These are phyloP conservation scores for Notarius quadriscutis DNA, from an alignment of 2,113 vertebrate species.

Conservation along the genomic window DNA sequence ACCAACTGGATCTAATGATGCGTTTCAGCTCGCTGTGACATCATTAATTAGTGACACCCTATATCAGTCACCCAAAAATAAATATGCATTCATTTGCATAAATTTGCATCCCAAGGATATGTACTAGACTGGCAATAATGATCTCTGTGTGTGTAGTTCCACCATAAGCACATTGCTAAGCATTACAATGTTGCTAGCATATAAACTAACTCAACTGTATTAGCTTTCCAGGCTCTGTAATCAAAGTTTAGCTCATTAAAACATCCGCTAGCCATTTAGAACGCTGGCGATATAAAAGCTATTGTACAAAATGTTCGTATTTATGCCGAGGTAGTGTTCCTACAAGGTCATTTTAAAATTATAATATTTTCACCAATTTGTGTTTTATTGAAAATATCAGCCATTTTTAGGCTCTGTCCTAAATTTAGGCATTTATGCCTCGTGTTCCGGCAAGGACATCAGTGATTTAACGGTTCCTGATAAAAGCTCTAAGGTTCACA, in stretches of 20 bases:
- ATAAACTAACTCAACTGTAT: not conserved
- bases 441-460: not conserved
- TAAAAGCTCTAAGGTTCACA: not conserved
- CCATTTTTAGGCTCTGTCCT: not conserved
- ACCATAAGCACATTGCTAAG: not conserved
- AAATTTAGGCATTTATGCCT: not conserved
- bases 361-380: too few species aligned
- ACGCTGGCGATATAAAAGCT: not conserved
- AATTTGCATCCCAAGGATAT: not conserved
- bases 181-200: not conserved
- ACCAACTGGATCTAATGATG: slow-evolving; percentile 31
- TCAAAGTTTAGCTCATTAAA: not conserved
- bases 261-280: not conserved
- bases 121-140: not conserved
- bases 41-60: slow-evolving; percentile 45
- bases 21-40: slow-evolving; percentile 28
- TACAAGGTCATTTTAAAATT: not conserved
- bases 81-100: slow-evolving; percentile 21
- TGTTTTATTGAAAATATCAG: too few species aligned
- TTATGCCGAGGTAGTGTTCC: not conserved
- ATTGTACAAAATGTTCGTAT: not conserved
- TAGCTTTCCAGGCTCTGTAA: not conserved
- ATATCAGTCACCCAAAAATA: slow-evolving; percentile 21
- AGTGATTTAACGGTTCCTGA: not conserved
- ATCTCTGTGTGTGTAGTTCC: not conserved